These are phyloP conservation scores for Catharus minimus DNA, from an alignment of 2,113 vertebrate species.

Conservation along the genomic window DNA sequence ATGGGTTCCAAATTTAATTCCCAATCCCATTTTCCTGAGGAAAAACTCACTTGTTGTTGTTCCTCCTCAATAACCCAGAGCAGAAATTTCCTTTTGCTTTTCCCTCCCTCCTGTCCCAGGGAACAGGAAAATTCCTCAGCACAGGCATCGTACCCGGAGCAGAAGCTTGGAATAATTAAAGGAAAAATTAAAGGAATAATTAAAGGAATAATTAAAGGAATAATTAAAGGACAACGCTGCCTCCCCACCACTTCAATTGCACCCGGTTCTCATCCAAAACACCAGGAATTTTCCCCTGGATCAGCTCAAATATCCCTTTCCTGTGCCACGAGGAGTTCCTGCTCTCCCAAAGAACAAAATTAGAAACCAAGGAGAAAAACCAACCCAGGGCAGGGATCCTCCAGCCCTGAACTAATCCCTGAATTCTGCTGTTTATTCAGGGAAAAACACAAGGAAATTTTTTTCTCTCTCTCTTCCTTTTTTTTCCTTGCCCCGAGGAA, in stretches of 20 bases:
- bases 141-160: background rate
- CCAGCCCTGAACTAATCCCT: background rate
- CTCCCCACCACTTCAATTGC: background rate
- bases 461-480: too few species aligned
- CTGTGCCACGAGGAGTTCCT: background rate
- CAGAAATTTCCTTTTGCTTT: background rate
- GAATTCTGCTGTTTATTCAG: background rate
- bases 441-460: background rate
- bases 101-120: background rate
- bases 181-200: background rate
- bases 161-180: background rate
- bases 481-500: background rate
- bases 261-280: background rate
- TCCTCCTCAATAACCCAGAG: background rate
- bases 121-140: background rate
- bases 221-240: background rate
- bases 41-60: background rate
- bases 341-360: background rate
- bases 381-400: background rate
- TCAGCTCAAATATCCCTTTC: background rate
- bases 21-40: background rate
- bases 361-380: background rate
- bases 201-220: background rate
- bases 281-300: background rate
- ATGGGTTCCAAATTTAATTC: rapidly evolving